Evolutionary conservation across 2,113 vertebrate genomes (phyloP).

Genomic region (Ailuropoda melanoleuca): DNA sequence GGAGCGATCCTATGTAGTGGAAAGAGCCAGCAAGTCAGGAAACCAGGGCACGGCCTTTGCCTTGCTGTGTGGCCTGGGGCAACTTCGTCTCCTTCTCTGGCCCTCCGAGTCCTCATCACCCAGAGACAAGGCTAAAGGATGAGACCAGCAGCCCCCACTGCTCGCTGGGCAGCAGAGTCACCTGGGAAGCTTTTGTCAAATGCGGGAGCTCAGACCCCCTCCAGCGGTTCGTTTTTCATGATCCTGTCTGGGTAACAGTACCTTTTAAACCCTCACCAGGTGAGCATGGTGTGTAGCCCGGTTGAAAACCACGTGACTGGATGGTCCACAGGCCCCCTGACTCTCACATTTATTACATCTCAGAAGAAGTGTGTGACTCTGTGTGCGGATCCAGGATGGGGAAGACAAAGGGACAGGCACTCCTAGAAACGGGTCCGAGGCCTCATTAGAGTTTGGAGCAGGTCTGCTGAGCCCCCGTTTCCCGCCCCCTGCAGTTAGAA

Average conservation of each 20-base stretch:
- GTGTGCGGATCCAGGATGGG: background rate
- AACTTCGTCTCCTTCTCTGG: background rate
- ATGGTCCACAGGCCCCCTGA: background rate
- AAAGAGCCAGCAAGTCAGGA: background rate
- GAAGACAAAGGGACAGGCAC: background rate
- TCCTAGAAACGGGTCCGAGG: background rate
- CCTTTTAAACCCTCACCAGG: background rate
- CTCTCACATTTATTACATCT: background rate
- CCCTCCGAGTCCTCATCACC: background rate
- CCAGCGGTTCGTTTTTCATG: background rate
- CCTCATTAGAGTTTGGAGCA: background rate
- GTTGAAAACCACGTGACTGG: background rate
- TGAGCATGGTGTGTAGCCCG: rapidly evolving
- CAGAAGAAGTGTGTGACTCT: background rate
- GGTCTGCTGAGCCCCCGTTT: background rate
- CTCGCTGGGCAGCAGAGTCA: background rate
- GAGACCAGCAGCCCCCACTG: background rate
- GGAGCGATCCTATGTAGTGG: rapidly evolving
- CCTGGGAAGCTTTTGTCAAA: background rate
- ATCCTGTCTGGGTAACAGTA: background rate
- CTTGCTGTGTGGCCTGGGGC: background rate
- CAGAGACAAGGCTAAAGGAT: background rate
- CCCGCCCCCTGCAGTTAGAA: background rate
- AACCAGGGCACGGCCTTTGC: background rate
- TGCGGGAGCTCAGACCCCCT: background rate